phyloP scores from a whole-genome alignment of 2,888 invertebrate species.

The Horisme vitalbata region DNA sequence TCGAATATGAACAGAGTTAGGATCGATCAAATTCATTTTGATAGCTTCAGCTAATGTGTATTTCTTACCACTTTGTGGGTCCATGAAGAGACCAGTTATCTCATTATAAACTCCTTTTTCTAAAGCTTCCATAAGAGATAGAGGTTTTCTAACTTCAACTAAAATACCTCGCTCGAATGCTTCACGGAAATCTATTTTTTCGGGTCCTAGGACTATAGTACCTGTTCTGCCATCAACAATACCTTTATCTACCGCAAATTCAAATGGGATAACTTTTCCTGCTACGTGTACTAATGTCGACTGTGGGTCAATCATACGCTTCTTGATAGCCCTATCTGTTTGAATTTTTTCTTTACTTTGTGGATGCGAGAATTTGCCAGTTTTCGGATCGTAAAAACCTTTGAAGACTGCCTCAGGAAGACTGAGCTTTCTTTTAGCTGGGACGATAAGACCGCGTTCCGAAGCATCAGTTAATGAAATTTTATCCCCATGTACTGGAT shows the following conservation, averaged over 20 bases:
- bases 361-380: slow-evolving; percentile 91
- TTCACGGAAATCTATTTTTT: slow-evolving; percentile 90
- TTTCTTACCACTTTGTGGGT: slow-evolving; percentile 90
- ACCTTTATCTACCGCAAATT: slow-evolving; percentile 90
- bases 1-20: slow-evolving; percentile 91
- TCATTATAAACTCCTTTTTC: slow-evolving; percentile 91
- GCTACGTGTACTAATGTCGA: slow-evolving; percentile 93
- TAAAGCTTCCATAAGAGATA: slow-evolving; percentile 91
- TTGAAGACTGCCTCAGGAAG: slow-evolving; percentile 95
- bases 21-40: slow-evolving; percentile 90
- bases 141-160: slow-evolving; percentile 90
- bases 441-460: slow-evolving; percentile 90
- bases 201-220: slow-evolving; percentile 84
- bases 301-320: slow-evolving; percentile 92
- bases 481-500: slow-evolving; percentile 88
- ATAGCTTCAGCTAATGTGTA: slow-evolving; percentile 93
- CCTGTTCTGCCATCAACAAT: slow-evolving; percentile 90
- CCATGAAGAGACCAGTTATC: slow-evolving; percentile 90
- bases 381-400: slow-evolving; percentile 93
- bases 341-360: slow-evolving; percentile 90
- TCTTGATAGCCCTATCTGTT: slow-evolving; percentile 91
- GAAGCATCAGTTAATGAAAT: slow-evolving; percentile 92
- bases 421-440: slow-evolving; percentile 91
- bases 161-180: slow-evolving; percentile 92
- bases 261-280: slow-evolving; percentile 91